Evolutionary conservation across 2,797 vertebrate species (phyloP).

Genomic region (Novumbra hubbsi): DNA sequence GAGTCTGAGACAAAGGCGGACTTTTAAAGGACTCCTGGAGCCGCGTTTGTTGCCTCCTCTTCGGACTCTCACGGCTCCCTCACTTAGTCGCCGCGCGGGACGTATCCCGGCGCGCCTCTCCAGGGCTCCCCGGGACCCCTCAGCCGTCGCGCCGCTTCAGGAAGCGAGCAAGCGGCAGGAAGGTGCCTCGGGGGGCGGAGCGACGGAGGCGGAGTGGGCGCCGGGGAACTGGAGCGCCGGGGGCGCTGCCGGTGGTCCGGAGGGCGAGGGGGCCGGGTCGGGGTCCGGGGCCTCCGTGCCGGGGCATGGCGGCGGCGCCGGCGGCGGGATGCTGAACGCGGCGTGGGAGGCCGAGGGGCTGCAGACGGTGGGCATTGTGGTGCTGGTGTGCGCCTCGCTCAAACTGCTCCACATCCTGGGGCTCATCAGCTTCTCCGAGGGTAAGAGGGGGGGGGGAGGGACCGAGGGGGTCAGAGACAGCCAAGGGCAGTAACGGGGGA

Average conservation of each 20-base stretch:
- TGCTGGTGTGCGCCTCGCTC: constrained; percentile 95
- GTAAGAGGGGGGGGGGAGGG: constrained; percentile 71
- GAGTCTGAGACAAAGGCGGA: constrained; percentile 29
- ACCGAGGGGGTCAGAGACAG: not conserved
- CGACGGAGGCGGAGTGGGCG: constrained; percentile 56
- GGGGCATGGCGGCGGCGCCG: constrained; percentile 80
- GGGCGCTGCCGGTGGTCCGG: constrained; percentile 48
- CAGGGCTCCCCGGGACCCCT: constrained; percentile 19
- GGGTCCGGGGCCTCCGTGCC: constrained; percentile 54
- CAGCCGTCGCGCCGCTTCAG: constrained; percentile 18
- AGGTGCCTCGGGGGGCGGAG: constrained; percentile 63
- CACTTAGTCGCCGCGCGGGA: constrained; percentile 11
- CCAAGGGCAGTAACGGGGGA: no score
- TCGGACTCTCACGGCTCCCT: constrained; percentile 37
- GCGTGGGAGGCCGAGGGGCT: constrained; percentile 99
- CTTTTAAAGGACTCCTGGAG: constrained; percentile 55
- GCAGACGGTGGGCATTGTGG: constrained; percentile 97
- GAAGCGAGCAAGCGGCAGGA: constrained; percentile 54
- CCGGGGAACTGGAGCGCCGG: constrained; percentile 73
- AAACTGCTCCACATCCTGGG: constrained; percentile 98
- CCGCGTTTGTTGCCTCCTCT: constrained; percentile 41
- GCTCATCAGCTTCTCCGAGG: constrained; percentile 98
- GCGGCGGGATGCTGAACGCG: constrained; percentile 85
- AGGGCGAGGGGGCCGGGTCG: constrained; percentile 41
- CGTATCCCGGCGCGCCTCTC: constrained; percentile 33